Base-by-base conservation (phyloP, 2,797 vertebrate species). In the Sebastes vulpes region DNA sequence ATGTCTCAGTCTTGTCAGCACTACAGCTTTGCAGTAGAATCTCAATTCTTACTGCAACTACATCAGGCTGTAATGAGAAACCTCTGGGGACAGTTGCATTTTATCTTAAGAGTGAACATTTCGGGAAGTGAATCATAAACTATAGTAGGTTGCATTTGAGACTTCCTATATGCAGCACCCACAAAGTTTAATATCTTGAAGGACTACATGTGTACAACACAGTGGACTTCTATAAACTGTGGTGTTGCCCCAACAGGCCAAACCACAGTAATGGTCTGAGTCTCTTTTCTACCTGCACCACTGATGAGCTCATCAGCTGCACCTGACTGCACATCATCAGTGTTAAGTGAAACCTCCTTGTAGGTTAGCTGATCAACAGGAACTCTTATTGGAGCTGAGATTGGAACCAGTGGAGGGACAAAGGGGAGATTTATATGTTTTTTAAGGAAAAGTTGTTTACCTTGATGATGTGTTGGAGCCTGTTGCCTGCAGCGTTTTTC, bases 251-350 rank as follows among this genome's bases (percentile, higher is more conserved):
- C 3, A n/a, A 10, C 12, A 14, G 7, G 32, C 7, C 20, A 60
- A 63, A 63, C 16, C 21, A n/a, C 0, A 9, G 3, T 7, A 54
- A 0, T 10, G 32, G 25, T 23, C 23, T 8, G 7, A 64, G 35
- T 48, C 23, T 42, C 9, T 54, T 73, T 66, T 16, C 9, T 21
- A 31, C 14, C 50, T 57, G 20, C 21, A 31, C 21, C 20, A 16
- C 31, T 61, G 42, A 67, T 23, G 53, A 67, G 42, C 53, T 5
- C 29, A 76, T 79, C 56, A 61, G 58, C 54, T 78, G 14, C 70
- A 67, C 23, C 42, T 32, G 70, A 16, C 8, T 69, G 69, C 59
- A 31, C 2, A 2, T 35, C 9, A 56, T 35, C 32, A 50, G 69
- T 50, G 14, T 35, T 48, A 18, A 77, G 31, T 48, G 38, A 83